phyloP scores from a whole-genome alignment of 1,140 invertebrate species.

The Nephila pilipes region DNA sequence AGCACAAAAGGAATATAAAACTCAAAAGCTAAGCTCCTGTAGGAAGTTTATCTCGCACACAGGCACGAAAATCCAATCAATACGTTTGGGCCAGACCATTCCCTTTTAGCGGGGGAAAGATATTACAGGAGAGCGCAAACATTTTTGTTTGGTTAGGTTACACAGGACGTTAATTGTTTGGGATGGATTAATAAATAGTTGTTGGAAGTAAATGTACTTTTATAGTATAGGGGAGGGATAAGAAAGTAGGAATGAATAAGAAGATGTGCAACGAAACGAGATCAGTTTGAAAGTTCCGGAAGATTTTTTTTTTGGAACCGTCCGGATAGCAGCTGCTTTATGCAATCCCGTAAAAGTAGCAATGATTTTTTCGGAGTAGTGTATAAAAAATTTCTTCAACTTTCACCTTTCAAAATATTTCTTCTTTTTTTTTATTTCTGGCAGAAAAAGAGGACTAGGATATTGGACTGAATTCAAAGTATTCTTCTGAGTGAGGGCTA shows the following conservation, averaged over 20 bases:
- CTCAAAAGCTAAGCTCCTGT: constrained; percentile 43
- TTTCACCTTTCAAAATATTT: constrained; percentile 12
- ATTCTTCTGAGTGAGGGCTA: not conserved
- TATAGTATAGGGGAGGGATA: not conserved
- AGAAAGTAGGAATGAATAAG: not conserved
- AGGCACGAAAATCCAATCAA: constrained; percentile 74
- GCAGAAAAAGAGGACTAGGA: not conserved
- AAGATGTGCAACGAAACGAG: not conserved
- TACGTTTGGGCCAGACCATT: constrained; percentile 63
- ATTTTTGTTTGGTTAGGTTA: constrained; percentile 54
- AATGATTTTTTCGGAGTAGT: not conserved
- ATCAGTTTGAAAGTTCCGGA: not conserved
- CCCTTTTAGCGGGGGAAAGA: not conserved
- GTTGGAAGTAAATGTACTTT: not conserved
- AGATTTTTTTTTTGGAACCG: not conserved
- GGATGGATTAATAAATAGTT: constrained; percentile 21
- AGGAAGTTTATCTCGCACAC: constrained; percentile 58
- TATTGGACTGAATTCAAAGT: not conserved
- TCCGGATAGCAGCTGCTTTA: constrained; percentile 7
- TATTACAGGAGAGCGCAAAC: constrained; percentile 5
- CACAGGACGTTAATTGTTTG: constrained; percentile 35
- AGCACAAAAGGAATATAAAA: constrained; percentile 43
- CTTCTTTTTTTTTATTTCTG: not conserved
- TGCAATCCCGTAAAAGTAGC: not conserved
- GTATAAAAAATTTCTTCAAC: not conserved